A percentile compares a stretch with the other conserved stretches of the same genome.
phyloP scores from a whole-genome alignment of 2,888 invertebrate species.

The Erpobdella octoculata region DNA sequence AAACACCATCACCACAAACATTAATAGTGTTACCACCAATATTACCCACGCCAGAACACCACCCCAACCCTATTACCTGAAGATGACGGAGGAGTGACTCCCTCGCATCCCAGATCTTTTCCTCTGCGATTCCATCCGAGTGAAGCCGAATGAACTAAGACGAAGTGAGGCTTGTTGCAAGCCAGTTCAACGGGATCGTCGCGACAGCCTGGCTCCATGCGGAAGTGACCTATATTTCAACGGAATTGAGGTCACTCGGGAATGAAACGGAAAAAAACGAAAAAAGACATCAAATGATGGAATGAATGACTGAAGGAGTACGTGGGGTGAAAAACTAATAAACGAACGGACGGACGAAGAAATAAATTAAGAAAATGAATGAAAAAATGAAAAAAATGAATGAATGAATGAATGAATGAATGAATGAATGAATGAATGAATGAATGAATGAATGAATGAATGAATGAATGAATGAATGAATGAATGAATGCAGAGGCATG shows the following conservation, averaged over 20 bases:
- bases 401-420: background rate
- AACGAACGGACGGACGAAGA: background rate
- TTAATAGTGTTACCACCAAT: background rate
- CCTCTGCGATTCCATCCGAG: slow-evolving; percentile 4
- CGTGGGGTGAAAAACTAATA: background rate
- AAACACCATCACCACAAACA: background rate
- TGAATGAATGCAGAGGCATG: slow-evolving; percentile 6
- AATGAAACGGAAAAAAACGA: too few relatives aligned
- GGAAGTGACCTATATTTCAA: slow-evolving; percentile 16
- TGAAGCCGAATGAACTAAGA: slow-evolving; percentile 10
- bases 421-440: slow-evolving; percentile 17
- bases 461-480: slow-evolving; percentile 19
- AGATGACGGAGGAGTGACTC: background rate
- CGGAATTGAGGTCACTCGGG: background rate
- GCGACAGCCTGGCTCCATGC: background rate
- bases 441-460: slow-evolving; percentile 15
- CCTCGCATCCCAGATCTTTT: background rate
- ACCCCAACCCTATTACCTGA: background rate
- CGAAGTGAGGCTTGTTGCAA: background rate
- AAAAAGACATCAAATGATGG: too few relatives aligned
- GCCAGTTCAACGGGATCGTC: background rate
- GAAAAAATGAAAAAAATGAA: background rate
- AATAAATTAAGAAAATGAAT: background rate
- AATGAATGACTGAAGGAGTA: too few relatives aligned
- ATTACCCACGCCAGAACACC: background rate